Evolutionary conservation across 2,797 vertebrate species (phyloP), one percentile per base, ranked within the genome.

Genomic region (Oceanodroma leucorhoa): DNA sequence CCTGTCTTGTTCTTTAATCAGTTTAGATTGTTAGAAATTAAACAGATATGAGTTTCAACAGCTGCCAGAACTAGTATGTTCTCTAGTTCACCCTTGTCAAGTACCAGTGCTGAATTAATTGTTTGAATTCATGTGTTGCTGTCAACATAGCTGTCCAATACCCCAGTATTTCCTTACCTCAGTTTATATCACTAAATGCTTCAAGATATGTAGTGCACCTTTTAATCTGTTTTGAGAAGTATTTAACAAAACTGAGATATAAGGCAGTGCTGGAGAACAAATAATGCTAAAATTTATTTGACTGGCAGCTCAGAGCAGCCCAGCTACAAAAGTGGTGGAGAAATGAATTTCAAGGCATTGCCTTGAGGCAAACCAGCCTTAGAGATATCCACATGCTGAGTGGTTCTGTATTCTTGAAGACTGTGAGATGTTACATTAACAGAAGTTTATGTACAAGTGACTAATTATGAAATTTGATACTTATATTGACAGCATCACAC

Each of bases 361-460:
- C 8, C 67, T 45, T 46, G 41, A 79, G 24, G 10, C 16, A 80
- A 73, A 57, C 13, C 14, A 60, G 24, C 32, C 57, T 60, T 57
- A 67, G 14, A 67, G 46, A 40, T 29, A 46, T 11, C 10, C 17
- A 9, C 2, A 26, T 14, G 1, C 6, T 1, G 2, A 46, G 2
- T n/a, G 14, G 5, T 50, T 80, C 11, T 60, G 17, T 43, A 20
- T 73, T 38, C 6, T n/a, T 73, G 30, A 54, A 40, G 18, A 43
- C 0, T 51, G 2, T 7, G n/a, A 51, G 8, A 21, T 50, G 4
- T 60, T 58, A 24, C 7, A 8, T 32, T 34, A 45, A 27, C 2
- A 64, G 16, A 76, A 67, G 3, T 41, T 19, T 61, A 32, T 13
- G 14, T 20, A n/a, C 8, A 79, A 83, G 58, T 53, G 6, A 16